Conservation (phyloP, 2,888 invertebrate species). For the Oligia fasciuncula region DNA sequence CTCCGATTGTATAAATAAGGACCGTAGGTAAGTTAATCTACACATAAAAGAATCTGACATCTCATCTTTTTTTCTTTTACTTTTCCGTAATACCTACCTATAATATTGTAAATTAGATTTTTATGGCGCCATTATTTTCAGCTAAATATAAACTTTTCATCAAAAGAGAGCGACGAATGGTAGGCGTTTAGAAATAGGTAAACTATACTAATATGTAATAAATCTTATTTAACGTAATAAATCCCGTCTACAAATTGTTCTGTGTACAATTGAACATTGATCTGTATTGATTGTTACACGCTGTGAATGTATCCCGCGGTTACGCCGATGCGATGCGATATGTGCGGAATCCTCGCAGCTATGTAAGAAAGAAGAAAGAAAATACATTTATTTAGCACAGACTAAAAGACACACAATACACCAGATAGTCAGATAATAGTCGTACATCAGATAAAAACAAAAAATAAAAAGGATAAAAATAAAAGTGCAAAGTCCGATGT, state of each 20-base stretch:
- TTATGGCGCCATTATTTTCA: neutral
- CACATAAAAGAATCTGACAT: neutral
- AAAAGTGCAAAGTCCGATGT: no score
- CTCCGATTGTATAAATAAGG: neutral
- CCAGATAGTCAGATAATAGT: no score
- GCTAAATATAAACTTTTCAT: neutral
- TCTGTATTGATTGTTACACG: neutral
- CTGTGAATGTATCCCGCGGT: slow-evolving; percentile 7
- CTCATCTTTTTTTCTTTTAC: neutral
- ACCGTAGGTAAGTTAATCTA: neutral
- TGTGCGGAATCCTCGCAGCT: slow-evolving; percentile 16
- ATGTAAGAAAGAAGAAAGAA: no score
- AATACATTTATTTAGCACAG: no score
- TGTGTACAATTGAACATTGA: slow-evolving; percentile 25
- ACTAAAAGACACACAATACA: no score
- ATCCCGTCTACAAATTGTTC: neutral
- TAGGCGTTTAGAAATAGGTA: neutral
- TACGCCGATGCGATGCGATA: neutral
- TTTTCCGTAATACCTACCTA: neutral
- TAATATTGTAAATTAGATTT: neutral
- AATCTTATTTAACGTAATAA: neutral
- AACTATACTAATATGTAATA: neutral
- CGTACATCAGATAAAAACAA: no score
- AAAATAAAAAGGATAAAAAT: no score
- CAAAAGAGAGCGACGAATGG: neutral